Evolutionary conservation across 2,113 vertebrate genomes (phyloP).

Genomic region (Sardina pilchardus): DNA sequence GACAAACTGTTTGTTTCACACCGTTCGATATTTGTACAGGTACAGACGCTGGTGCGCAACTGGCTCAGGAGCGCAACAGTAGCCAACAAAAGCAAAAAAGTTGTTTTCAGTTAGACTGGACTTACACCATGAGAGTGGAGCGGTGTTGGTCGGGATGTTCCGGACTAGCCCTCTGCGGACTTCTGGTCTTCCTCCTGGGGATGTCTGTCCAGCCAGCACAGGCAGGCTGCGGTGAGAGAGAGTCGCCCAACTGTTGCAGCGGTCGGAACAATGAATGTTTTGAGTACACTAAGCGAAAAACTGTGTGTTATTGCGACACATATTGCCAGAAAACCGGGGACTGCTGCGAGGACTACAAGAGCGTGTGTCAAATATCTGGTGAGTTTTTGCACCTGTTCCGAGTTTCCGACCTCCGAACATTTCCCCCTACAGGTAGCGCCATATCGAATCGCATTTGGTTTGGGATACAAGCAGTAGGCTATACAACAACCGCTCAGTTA

Average conservation of each 20-base stretch:
- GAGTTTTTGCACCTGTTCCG: conserved; percentile 54
- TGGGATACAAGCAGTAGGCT: neutral
- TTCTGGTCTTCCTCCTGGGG: conserved; percentile 57
- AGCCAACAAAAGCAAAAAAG: neutral
- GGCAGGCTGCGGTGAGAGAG: conserved; percentile 71
- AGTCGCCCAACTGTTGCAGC: conserved; percentile 74
- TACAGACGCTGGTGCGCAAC: neutral
- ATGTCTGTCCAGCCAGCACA: conserved; percentile 49
- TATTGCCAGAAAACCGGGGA: conserved; percentile 82
- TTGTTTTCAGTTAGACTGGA: neutral
- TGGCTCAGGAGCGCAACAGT: neutral
- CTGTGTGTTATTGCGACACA: conserved; percentile 82
- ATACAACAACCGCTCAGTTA: no score
- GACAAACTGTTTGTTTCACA: neutral
- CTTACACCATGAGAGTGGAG: conserved; percentile 53
- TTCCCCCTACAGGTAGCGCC: neutral
- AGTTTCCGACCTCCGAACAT: neutral
- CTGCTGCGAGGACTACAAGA: conserved; percentile 81
- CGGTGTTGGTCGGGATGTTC: conserved; percentile 51
- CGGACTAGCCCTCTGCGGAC: conserved; percentile 51
- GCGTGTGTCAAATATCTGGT: conserved; percentile 77
- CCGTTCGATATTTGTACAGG: neutral
- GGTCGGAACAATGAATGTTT: conserved; percentile 82
- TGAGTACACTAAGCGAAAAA: conserved; percentile 55
- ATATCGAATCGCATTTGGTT: neutral